Conservation (phyloP, 2,888 invertebrate genomes). For the Cataglyphis rosenhaueri region DNA sequence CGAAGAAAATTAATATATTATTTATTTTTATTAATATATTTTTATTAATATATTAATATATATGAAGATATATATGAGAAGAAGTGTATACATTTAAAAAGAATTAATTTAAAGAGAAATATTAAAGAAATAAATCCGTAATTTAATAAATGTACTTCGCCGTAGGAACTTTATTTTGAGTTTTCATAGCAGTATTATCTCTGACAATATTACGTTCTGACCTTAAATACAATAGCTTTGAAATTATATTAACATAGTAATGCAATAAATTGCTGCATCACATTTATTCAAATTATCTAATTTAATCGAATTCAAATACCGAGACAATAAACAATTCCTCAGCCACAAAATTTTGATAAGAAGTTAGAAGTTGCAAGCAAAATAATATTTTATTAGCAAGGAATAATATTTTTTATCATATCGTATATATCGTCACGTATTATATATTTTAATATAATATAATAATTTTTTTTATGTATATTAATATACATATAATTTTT, state of each 20-base stretch:
- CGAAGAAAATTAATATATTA: not conserved
- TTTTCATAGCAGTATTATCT: not conserved
- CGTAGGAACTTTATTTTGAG: not conserved
- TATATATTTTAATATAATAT: not conserved
- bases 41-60: too few relatives aligned
- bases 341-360: not conserved
- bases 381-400: too few relatives aligned
- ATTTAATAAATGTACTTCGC: not conserved
- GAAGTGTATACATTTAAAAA: not conserved
- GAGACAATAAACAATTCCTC: constrained; percentile 2
- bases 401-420: constrained; percentile 2
- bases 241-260: constrained; percentile 20
- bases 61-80: too few relatives aligned
- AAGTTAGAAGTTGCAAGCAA: not conserved
- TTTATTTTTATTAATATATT: too few relatives aligned
- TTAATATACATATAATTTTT: not conserved
- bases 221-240: not conserved
- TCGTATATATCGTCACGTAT: not conserved
- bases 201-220: not conserved
- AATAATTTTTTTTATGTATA: not conserved
- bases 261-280: not conserved
- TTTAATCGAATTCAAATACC: not conserved
- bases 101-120: too few relatives aligned
- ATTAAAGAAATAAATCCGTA: not conserved
- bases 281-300: not conserved